Conservation (phyloP, 2,797 vertebrate species). For the Anas flavirostris region DNA sequence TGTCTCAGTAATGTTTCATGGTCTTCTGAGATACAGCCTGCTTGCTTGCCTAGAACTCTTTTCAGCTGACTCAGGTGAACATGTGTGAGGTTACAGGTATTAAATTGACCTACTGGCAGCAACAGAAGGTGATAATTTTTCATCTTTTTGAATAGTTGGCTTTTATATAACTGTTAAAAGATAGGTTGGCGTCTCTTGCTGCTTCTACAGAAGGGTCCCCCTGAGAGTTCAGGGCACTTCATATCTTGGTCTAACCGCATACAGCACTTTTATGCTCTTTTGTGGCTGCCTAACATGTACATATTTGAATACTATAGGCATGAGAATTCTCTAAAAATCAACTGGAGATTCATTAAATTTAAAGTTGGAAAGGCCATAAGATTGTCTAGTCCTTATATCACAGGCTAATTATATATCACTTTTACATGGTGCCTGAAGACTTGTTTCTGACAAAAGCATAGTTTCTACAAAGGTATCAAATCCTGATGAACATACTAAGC, state of each 20-base stretch:
- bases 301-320: neutral
- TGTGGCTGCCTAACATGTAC: rapidly evolving
- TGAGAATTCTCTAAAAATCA: neutral
- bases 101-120: neutral
- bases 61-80: neutral
- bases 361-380: neutral
- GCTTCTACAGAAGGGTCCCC: neutral
- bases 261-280: neutral
- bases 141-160: neutral
- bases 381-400: neutral
- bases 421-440: neutral
- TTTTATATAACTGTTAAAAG: neutral
- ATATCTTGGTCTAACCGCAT: neutral
- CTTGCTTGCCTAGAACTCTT: neutral
- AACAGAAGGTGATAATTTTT: slow-evolving; percentile 12
- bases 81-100: neutral
- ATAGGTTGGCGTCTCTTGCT: neutral
- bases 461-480: neutral
- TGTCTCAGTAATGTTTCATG: neutral
- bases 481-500: neutral
- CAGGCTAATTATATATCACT: neutral
- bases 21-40: neutral
- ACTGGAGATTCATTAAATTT: neutral
- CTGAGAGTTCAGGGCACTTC: neutral
- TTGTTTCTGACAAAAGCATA: neutral